Base-by-base conservation (phyloP, 1,140 invertebrate genomes). In the Gonatopus flavifemur region DNA sequence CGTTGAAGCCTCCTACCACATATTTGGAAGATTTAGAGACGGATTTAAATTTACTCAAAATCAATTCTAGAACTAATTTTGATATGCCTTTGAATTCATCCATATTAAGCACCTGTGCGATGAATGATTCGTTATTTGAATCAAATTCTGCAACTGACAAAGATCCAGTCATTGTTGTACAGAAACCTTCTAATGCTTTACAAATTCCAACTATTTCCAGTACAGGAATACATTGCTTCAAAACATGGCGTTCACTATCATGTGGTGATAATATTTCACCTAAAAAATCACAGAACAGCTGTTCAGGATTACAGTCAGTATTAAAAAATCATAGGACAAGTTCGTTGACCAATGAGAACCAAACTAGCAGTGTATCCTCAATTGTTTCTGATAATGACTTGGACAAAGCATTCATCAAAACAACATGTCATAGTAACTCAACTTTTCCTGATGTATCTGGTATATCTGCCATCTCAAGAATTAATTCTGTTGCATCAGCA, bases 51-150 rank as follows among this genome's bases (percentile, higher is more conserved):
- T n/a, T n/a, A n/a, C n/a, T n/a, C n/a, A n/a, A n/a, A n/a, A n/a
- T n/a, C n/a, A n/a, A n/a, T n/a, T n/a, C n/a, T n/a, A n/a, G n/a
- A n/a, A n/a, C n/a, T 36, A 28, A 6, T 10, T 37, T 47, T 3
- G 7, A 32, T 21, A n/a, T 60, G 25, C 19, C 32, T 1, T 1
- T 19, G 10, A 49, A 70, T 31, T 52, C 51, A 19, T 72, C 70
- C 0, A 66, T 72, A 39, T 49, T 74, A 25, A 65, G 65, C 46
- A 48, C 59, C 2, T 72, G 70, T 7, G 43, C 52, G 2, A 65
- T 74, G 70, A 64, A 74, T 15, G 71, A 75, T 46, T 62, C 58
- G 0, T 53, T 75, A 4, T 59, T 62, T 7, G 64, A 65, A 15
- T 15, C 30, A n/a, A 31, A 32, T 20, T 15, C 10, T 10, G 55